Evolutionary conservation across 2,113 vertebrate species (phyloP).

Genomic region (Nothoprocta perdicaria): DNA sequence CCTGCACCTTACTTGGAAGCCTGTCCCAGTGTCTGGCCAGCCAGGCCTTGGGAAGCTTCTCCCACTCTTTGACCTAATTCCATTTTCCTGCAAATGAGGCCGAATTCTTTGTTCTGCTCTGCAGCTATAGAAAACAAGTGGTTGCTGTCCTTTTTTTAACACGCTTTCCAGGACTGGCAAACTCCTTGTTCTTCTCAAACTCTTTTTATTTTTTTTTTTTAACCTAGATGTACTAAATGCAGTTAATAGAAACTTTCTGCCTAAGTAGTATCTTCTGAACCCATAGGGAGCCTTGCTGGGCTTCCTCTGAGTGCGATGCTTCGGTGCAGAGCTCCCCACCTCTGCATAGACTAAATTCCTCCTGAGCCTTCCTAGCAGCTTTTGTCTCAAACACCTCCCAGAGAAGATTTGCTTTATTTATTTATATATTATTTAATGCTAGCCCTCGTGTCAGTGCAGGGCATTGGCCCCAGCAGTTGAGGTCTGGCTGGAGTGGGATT

Average conservation of each 20-base stretch:
- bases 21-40: neutral
- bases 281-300: neutral
- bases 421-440: neutral
- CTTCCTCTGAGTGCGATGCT: neutral
- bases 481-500: neutral
- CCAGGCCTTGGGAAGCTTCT: neutral
- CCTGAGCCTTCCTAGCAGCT: neutral
- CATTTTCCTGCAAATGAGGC: neutral
- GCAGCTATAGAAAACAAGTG: neutral
- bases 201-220: neutral
- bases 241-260: neutral
- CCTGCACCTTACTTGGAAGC: neutral
- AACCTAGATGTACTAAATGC: neutral
- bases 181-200: neutral
- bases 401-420: neutral
- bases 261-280: neutral
- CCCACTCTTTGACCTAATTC: neutral
- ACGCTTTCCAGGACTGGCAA: neutral
- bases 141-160: neutral
- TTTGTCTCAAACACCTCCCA: neutral
- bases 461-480: rapidly evolving
- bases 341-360: neutral
- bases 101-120: neutral
- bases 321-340: neutral
- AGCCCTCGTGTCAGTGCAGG: rapidly evolving